Base-by-base conservation (phyloP, 1,140 invertebrate species). In the Aphidius ervi region DNA sequence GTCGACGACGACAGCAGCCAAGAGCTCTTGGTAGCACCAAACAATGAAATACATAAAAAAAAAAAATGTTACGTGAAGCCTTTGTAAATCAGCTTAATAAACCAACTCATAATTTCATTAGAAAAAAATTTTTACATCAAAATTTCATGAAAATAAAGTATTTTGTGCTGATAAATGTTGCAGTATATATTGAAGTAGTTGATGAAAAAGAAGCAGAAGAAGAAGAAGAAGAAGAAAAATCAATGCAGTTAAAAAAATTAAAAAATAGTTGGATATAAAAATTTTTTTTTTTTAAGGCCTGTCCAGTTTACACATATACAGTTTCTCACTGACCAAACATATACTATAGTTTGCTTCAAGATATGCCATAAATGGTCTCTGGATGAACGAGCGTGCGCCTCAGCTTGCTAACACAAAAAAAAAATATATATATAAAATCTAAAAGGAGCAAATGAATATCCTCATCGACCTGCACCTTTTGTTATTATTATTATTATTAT, bases 331-430 rank as follows among this genome's bases (percentile, higher is more conserved):
- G 23, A 31, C 23, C 23, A 31, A 31, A 31, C 23, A 31, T 31
- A 31, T 31, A 31, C 23, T 31, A 31, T 31, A 31, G 23, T 31
- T 31, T 31, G 4, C 2, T 31, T 31, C 23, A 61, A 56, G 59
- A 59, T 64, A 61, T 61, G 59, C 63, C 63, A 64, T 64, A 64
- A 64, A 64, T 64, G 63, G 63, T 64, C 56, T 49, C 50, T 47
- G 46, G 63, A 52, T 31, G 55, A 39, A 8, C 49, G 49, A 39
- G 49, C 40, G 23, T 31, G 23, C 23, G 23, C 23, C 1, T 31
- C 23, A 31, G 23, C 4, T 31, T 31, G 47, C 56, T 59, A 45
- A 16, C 41, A 43, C 50, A n/a, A 47, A 47, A 31, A 46, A 54
- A 63, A 59, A 50, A 56, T 49, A 8, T 39, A 55, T 16, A n/a